A percentile compares a stretch with the other conserved stretches of the same genome.
Conservation (phyloP, 2,888 invertebrate genomes). For the Leptinotarsa juncta region DNA sequence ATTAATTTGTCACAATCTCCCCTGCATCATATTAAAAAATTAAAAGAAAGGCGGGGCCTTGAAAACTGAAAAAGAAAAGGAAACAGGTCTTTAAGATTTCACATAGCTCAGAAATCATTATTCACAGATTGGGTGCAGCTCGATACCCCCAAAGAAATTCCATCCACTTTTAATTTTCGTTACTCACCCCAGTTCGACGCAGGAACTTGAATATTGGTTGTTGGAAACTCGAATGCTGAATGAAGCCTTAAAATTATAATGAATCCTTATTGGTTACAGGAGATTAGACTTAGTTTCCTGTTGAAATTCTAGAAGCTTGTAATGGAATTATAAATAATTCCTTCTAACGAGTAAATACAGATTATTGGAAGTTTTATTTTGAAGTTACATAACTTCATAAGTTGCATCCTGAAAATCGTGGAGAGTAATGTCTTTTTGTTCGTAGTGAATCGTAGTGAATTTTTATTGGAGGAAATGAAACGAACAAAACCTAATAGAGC, state of each 20-base stretch:
- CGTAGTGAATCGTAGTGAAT: too few species aligned
- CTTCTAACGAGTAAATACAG: slow-evolving; percentile 20
- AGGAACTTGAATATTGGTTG: slow-evolving; percentile 3
- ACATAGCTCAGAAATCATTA: too few species aligned
- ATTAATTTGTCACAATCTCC: too few species aligned
- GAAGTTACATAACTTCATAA: background rate
- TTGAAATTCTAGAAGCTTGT: slow-evolving; percentile 31
- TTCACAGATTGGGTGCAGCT: too few species aligned
- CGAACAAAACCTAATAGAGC: too few species aligned
- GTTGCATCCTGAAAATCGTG: background rate
- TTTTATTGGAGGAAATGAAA: too few species aligned
- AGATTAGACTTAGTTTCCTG: slow-evolving; percentile 38
- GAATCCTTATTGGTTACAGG: slow-evolving; percentile 38
- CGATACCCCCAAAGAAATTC: too few species aligned
- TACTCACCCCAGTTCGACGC: background rate
- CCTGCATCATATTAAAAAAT: too few species aligned
- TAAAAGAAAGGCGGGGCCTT: too few species aligned
- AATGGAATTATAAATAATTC: slow-evolving; percentile 41
- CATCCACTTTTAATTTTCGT: background rate
- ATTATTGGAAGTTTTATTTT: background rate
- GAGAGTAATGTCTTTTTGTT: too few species aligned
- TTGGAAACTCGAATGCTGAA: background rate
- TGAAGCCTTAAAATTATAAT: slow-evolving; percentile 36
- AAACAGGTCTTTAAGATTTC: too few species aligned
- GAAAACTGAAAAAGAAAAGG: too few species aligned